Evolutionary conservation across 2,113 vertebrate genomes (phyloP), one percentile per base, ranked within the genome.

Genomic region (Ramphastos sulfuratus): DNA sequence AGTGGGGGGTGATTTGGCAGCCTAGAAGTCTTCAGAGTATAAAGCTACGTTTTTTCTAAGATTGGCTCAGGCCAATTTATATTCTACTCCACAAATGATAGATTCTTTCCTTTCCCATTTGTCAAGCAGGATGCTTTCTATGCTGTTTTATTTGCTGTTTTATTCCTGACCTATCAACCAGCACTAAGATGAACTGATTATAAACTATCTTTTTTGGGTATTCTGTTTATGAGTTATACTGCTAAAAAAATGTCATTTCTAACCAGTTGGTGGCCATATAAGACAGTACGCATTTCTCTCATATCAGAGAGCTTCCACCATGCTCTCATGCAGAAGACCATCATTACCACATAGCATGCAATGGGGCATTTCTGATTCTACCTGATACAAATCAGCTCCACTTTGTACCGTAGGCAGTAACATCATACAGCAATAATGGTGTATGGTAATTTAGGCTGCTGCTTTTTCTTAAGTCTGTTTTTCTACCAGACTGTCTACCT

Each of bases 401-500:
- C 77, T 89, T 76, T n/a, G 77, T 46, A 82, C n/a, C 44, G 25
- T 44, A 86, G 84, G 71, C 44, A 72, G 25, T 52, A 91, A 87
- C 66, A 73, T n/a, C n/a, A 82, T 4, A 67, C 52, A 67, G 75
- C 3, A 19, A 73, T 76, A 91, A 89, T 75, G 78, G 59, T 54
- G 89, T 82, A 65, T 70, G 72, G 70, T 46, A 85, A 93, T 91
- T 96, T 71, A 74, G 52, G 75, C 37, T 79, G 69, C 37, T 71
- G 37, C 56, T 89, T 56, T 71, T 91, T 76, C 82, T 59, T 76
- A 85, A 92, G 64, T 77, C 72, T 56, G 75, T 60, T 77, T 80
- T 93, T 95, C 90, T 91, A 85, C 37, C 37, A 87, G 52, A 37
- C 79, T 91, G 72, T 70, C 87, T 93, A 28, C 85, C 56, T 88